phyloP scores from a whole-genome alignment of 2,113 vertebrate species.

The Sapayoa aenigma region DNA sequence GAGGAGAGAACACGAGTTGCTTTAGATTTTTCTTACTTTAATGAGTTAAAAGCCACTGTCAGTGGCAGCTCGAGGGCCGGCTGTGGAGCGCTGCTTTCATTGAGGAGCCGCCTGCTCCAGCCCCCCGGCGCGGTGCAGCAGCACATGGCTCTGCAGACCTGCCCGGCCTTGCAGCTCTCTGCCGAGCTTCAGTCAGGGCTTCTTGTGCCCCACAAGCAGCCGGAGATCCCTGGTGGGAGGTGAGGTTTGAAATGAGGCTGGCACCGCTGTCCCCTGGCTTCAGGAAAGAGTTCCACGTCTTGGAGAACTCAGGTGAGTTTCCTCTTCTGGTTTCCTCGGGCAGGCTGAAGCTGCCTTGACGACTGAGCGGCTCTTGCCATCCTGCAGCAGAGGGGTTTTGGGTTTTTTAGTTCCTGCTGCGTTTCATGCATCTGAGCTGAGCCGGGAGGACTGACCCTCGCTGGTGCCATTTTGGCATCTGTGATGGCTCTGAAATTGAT shows the following conservation, averaged over 20 bases:
- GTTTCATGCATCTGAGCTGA: neutral
- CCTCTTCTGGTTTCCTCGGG: neutral
- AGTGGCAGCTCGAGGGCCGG: neutral
- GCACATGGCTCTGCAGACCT: neutral
- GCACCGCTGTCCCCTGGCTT: neutral
- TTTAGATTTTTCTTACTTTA: neutral
- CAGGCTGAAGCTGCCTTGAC: neutral
- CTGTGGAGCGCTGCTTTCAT: neutral
- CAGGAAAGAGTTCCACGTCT: neutral
- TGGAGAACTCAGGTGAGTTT: neutral
- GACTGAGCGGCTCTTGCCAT: neutral
- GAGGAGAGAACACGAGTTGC: neutral
- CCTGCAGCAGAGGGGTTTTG: neutral
- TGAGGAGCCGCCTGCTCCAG: neutral
- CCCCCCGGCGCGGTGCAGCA: accelerated
- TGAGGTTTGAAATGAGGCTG: neutral
- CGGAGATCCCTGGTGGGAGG: accelerated
- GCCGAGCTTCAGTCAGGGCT: accelerated
- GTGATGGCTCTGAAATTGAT: neutral
- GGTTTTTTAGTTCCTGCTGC: neutral
- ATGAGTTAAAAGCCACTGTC: neutral
- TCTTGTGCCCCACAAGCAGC: neutral
- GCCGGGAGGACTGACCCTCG: neutral
- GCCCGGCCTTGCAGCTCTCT: neutral
- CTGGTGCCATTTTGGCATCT: neutral